A percentile compares a stretch with the other conserved stretches of the same genome.
Evolutionary conservation across 2,113 vertebrate genomes (phyloP).

Genomic region (Ailuropoda melanoleuca): DNA sequence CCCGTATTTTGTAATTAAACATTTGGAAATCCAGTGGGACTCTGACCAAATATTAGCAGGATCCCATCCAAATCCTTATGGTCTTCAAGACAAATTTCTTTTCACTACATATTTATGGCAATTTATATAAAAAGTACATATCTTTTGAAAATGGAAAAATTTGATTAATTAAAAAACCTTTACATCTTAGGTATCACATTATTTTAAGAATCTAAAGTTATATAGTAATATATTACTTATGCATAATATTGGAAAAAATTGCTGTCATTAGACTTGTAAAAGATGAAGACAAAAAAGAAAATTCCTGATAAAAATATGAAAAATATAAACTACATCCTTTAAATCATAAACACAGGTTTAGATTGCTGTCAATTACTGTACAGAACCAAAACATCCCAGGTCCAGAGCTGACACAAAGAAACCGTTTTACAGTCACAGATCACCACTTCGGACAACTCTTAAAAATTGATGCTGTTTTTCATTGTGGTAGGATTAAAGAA

Average conservation of each 20-base stretch:
- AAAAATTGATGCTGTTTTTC: background rate
- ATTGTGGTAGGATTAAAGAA: background rate
- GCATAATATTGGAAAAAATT: background rate
- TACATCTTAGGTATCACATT: background rate
- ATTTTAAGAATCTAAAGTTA: background rate
- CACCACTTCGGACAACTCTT: background rate
- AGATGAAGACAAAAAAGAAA: background rate
- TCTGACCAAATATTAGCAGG: background rate
- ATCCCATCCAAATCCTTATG: slow-evolving; percentile 27
- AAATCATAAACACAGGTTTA: background rate
- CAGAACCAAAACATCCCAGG: background rate
- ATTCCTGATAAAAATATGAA: background rate
- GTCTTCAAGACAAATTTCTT: slow-evolving; percentile 36
- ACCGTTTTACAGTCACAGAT: background rate
- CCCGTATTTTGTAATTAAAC: background rate
- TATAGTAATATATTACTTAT: background rate
- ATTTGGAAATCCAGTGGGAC: slow-evolving; percentile 2
- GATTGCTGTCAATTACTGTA: background rate
- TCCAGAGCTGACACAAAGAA: slow-evolving; percentile 17
- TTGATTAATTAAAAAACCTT: background rate
- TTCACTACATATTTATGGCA: slow-evolving; percentile 13
- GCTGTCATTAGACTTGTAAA: background rate
- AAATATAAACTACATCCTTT: background rate
- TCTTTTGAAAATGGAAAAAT: background rate
- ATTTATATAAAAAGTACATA: slow-evolving; percentile 27